Evolutionary conservation across 2,888 invertebrate species (phyloP), one percentile per base, ranked within the genome.

Genomic region (Dione vanillae): DNA sequence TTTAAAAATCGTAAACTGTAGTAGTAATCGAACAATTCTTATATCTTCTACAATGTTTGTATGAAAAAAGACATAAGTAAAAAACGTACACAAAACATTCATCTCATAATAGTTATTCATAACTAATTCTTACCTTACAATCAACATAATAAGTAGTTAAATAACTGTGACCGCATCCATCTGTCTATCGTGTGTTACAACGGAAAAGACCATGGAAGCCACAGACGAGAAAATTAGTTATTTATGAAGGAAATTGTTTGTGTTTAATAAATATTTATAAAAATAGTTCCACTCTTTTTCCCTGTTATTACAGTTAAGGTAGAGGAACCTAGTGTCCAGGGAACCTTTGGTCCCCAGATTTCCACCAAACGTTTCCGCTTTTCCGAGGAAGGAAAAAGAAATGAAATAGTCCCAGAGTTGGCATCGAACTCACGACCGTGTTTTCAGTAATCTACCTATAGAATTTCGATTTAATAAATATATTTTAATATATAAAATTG

Each of bases 111-210:
- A 43, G 8, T 19, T 19, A 59, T 59, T 41, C 19, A 41, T 59
- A 20, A 59, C 41, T 11, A 14, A 27, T 27, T 27, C 27, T 27
- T 3, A 59, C 41, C 12, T 41, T 20, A n/a, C 9, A 14, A 41
- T 43, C 41, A 41, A 20, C 19, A 19, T 59, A 59, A 41, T 41
- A 58, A 58, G 19, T 20, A 12, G 11, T 41, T 58, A 52, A 27
- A 27, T 52, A n/a, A 41, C 20, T 19, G 19, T 59, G 41, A 59
- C 59, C 59, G 59, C 59, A 59, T 59, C 2, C 35, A 35, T 27
- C 35, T 41, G 41, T 59, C 8, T 52, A 35, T 27, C 35, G 27
- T 19, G n/a, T 35, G 37, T 19, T 19, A 20, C 20, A 59, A 59
- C 41, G 41, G 20, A 1, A 41, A 14, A 41, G 14, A 41, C 10